phyloP scores from a whole-genome alignment of 2,797 vertebrate species.

The Psittacula echo region DNA sequence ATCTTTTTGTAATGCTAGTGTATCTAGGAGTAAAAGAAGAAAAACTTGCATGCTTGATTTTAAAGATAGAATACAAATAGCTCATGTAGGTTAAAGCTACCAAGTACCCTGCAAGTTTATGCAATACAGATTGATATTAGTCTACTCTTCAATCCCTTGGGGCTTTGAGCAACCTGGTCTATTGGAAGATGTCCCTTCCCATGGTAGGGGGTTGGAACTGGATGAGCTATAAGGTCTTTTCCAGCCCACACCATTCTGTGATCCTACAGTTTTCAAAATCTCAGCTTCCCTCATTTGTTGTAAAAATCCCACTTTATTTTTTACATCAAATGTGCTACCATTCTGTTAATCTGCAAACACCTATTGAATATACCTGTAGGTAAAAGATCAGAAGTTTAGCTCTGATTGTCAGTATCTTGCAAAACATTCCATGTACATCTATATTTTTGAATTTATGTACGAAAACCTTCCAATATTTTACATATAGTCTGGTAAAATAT shows the following conservation, averaged over 20 bases:
- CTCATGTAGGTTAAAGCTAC: background rate
- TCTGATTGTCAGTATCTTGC: background rate
- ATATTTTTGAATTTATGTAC: background rate
- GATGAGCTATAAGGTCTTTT: background rate
- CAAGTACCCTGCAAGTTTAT: fast-evolving
- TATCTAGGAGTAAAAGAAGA: background rate
- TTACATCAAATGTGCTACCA: background rate
- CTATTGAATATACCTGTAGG: background rate
- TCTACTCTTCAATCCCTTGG: background rate
- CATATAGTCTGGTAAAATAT: background rate
- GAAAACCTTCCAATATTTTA: background rate
- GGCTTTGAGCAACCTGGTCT: background rate
- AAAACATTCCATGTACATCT: background rate
- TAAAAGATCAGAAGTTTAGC: background rate
- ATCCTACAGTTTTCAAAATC: background rate
- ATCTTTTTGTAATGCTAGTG: background rate
- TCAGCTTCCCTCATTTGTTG: background rate
- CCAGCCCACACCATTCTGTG: background rate
- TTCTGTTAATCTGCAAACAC: background rate
- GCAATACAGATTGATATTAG: fast-evolving
- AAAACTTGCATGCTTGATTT: background rate
- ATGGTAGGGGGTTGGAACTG: background rate
- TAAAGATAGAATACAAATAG: background rate
- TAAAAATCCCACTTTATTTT: background rate
- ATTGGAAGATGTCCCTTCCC: background rate